Base-by-base conservation (phyloP, 2,888 invertebrate genomes). In the Parascotia fuliginaria region DNA sequence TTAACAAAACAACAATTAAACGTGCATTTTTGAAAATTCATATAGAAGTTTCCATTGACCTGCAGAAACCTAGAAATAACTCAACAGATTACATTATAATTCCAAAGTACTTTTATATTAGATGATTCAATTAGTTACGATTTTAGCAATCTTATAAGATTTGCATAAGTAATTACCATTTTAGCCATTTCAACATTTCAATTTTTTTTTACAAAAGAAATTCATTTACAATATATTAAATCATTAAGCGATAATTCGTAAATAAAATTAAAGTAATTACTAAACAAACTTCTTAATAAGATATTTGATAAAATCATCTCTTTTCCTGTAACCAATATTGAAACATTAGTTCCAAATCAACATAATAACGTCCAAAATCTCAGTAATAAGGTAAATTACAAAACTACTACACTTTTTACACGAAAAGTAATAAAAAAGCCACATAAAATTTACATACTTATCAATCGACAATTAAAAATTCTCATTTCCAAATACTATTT, bases 381-480 rank as follows among this genome's bases (percentile, higher is more conserved):
- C 37, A 57, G 38, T 34, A 39, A 39, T 53, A 50, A 50, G 9
- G 37, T 46, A 29, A 47, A 55, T 52, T 48, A 53, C 41, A 31
- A 40, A 33, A 24, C 31, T 28, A 48, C 6, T 15, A 19, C 47
- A 38, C 27, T 33, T 22, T 14, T 40, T 36, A 50, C 40, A 40
- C 40, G 39, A 15, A 33, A 44, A 19, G 31, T 22, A 34, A 33
- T 33, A 32, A 45, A 29, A 40, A 53, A 29, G 34, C 37, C 37
- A 59, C 43, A 42, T 40, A 14, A 19, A 48, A 68, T 65, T 64
- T 45, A 39, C 60, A 65, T 57, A 57, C 29, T 16, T 54, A 50
- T 65, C 50, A 58, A 55, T 53, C 52, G 33, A 47, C 54, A 55
- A 51, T 55, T 68, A 60, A 57, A 68, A 64, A 46, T 55, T 27